Base-by-base conservation (phyloP, 2,888 invertebrate genomes). In the Stenchaetothrips biformis region DNA sequence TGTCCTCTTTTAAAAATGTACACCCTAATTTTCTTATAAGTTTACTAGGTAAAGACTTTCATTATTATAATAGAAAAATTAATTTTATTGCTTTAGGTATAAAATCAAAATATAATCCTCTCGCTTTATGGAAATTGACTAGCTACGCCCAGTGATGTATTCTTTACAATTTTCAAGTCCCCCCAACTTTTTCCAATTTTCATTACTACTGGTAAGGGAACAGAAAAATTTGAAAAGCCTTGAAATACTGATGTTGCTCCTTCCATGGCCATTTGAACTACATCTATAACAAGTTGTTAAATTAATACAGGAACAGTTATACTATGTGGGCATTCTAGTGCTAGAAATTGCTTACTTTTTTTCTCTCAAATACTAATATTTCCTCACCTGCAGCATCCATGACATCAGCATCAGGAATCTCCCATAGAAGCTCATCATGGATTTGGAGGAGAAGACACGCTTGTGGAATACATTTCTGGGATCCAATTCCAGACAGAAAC, bases 361-460 rank as follows among this genome's bases (percentile, higher is more conserved):
- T 37, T 37, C 37, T 37, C 4, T 37, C 59, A 59, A 74, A 74
- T 21, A 53, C 1, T 53, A 13, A 13, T 25, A 74, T 25, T 21
- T 7, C 7, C n/a, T 74, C 25, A 74, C 67, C 67, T 74, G 67
- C 8, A 7, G 25, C 25, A 74, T 21, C 67, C 25, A 21, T 11
- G 8, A 74, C 21, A 25, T 74, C 25, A 25, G 67, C 21, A 25
- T 83, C 83, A 0, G 79, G 80, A 80, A 89, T 86, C 83, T 89
- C 89, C 89, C 89, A 89, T 78, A 89, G 86, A 53, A 89, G 87
- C 85, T 89, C 89, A 85, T 89, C 89, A 84, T 89, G 89, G 81
- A 89, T 87, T 85, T 89, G 89, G 84, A 89, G 86, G 84, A 89
- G 83, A 80, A 89, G 86, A n/a, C 81, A 84, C 18, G 82, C 82